Conservation (phyloP, 2,888 invertebrate genomes). For the Nemurella pictetii region DNA sequence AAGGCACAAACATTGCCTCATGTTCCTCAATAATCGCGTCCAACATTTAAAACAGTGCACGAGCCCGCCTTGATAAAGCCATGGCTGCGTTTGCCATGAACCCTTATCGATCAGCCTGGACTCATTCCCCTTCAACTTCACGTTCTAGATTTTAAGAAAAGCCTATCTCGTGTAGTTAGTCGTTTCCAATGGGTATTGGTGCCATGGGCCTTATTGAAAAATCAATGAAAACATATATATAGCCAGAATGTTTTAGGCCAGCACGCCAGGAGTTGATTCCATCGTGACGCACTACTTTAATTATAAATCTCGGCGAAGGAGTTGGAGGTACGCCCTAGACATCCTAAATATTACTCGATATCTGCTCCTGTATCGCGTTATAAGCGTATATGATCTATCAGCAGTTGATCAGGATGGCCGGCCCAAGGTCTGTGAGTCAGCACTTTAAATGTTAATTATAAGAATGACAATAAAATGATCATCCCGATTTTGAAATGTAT, state of each 20-base stretch:
- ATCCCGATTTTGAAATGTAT: background rate
- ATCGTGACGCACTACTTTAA: conserved; percentile 22
- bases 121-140: background rate
- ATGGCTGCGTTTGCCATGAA: background rate
- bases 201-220: background rate
- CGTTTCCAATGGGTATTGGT: background rate
- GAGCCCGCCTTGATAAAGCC: background rate
- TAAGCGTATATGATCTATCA: background rate
- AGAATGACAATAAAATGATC: background rate
- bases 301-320: conserved; percentile 20
- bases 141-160: background rate
- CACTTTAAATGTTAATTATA: background rate
- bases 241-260: background rate
- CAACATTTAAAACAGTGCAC: background rate
- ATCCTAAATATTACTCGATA: background rate
- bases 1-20: background rate
- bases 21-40: background rate
- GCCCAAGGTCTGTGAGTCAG: background rate
- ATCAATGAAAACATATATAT: background rate
- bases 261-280: background rate
- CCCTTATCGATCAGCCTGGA: background rate
- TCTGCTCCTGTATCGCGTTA: background rate
- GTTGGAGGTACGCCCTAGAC: background rate
- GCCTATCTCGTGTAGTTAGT: background rate
- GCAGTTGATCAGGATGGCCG: background rate